Evolutionary conservation across 2,113 vertebrate species (phyloP).

Genomic region (Coryphaenoides rupestris): DNA sequence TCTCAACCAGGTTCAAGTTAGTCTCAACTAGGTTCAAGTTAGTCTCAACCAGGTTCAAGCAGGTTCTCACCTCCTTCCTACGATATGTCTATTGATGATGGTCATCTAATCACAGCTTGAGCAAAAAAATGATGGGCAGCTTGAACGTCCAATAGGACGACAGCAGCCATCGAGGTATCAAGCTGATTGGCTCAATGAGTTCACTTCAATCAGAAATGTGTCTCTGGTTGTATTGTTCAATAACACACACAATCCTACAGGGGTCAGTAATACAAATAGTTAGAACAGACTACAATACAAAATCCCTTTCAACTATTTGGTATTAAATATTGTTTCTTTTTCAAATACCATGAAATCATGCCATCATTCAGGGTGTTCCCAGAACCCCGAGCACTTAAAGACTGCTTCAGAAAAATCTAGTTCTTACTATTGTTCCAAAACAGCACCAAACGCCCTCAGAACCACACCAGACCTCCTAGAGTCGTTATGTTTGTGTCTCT

Average conservation of each 20-base stretch:
- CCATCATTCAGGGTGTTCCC: constrained; percentile 33
- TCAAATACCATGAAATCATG: constrained; percentile 46
- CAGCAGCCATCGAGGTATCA: constrained; percentile 10
- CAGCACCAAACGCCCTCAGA: too few relatives aligned
- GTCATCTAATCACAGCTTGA: too few relatives aligned
- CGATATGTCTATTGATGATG: too few relatives aligned
- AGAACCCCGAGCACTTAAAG: constrained; percentile 19
- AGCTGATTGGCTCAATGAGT: constrained; percentile 28
- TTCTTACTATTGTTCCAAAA: constrained; percentile 9
- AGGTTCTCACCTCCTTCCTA: too few relatives aligned
- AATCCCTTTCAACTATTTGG: constrained; percentile 51
- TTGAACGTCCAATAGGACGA: not conserved
- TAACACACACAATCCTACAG: constrained; percentile 54
- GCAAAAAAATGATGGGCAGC: not conserved
- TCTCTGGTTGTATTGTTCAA: constrained; percentile 21
- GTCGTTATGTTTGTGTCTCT: too few relatives aligned
- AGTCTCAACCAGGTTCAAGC: too few relatives aligned
- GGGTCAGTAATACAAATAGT: constrained; percentile 44
- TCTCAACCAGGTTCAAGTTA: too few relatives aligned
- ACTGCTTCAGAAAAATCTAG: constrained; percentile 33
- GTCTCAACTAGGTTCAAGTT: too few relatives aligned
- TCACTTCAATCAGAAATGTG: too few relatives aligned
- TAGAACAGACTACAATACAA: constrained; percentile 50
- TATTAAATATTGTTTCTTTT: constrained; percentile 24
- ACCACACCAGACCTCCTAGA: too few relatives aligned